phyloP scores from a whole-genome alignment of 30 jellyfish, hydroid and myxozoan species.

The Nemopilema nomurai region DNA sequence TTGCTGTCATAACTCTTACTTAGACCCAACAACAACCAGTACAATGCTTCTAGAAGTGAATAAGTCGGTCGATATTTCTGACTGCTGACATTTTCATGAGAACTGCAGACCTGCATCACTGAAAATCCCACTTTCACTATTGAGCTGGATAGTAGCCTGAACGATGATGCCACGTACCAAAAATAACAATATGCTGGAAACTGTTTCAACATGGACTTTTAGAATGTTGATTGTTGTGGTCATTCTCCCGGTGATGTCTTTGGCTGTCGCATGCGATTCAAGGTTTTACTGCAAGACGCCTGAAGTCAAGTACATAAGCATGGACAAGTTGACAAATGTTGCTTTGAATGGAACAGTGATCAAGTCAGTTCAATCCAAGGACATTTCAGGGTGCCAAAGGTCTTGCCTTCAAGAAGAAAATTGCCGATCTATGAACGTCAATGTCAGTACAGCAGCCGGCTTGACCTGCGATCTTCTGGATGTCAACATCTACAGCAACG shows the following conservation, averaged over 20 bases:
- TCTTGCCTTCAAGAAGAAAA: conserved; percentile 15
- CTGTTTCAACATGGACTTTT: no score
- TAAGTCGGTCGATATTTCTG: no score
- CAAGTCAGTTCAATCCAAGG: neutral
- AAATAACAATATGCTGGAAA: no score
- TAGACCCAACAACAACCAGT: no score
- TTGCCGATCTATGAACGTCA: conserved; percentile 22
- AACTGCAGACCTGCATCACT: no score
- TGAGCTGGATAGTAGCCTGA: no score
- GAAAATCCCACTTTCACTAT: no score
- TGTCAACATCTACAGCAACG: conserved; percentile 20
- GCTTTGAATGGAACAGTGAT: conserved; percentile 21
- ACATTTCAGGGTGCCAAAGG: conserved; percentile 16
- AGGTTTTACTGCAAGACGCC: conserved; percentile 21
- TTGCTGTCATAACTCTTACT: no score
- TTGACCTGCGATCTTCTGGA: conserved; percentile 9
- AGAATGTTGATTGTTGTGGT: neutral
- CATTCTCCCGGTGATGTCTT: neutral
- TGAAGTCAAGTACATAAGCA: conserved; percentile 27
- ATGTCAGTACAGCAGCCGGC: neutral
- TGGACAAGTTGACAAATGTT: conserved; percentile 15
- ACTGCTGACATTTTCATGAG: no score
- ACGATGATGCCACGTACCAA: no score
- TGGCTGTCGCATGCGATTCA: conserved; percentile 11
- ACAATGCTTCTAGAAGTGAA: no score